These are phyloP conservation scores for Congeria kusceri DNA, from an alignment of 2,888 invertebrate species.

Conservation along the genomic window DNA sequence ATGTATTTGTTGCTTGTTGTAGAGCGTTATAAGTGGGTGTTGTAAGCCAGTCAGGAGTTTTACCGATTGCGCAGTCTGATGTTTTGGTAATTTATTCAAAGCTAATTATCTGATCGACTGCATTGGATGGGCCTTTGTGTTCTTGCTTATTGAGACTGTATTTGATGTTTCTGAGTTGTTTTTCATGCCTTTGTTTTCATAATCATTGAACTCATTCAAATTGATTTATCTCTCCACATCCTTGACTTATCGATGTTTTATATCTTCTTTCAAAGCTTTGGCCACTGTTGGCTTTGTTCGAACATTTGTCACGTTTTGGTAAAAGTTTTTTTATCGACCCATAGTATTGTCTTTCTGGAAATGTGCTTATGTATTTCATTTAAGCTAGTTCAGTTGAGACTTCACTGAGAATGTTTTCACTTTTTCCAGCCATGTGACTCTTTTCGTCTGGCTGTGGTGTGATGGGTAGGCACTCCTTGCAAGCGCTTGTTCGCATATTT, in stretches of 20 bases:
- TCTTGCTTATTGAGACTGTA: background rate
- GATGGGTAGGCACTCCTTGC: background rate
- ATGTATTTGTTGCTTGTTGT: background rate
- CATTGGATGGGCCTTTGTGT: background rate
- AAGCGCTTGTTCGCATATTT: background rate
- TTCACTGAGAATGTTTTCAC: background rate
- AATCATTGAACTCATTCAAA: background rate
- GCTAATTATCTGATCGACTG: background rate
- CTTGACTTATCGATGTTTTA: background rate
- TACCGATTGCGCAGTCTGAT: background rate
- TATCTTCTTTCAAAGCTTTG: background rate
- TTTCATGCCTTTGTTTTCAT: background rate
- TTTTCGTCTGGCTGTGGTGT: background rate
- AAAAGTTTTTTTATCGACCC: background rate
- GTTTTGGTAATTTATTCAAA: background rate
- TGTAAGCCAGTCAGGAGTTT: conserved; percentile 2
- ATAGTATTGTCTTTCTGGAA: background rate
- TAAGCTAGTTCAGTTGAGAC: background rate
- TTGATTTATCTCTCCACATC: conserved; percentile 10
- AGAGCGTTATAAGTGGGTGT: conserved; percentile 10
- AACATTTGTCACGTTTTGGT: conserved; percentile 1
- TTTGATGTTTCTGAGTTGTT: background rate
- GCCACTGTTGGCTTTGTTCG: conserved; percentile 8
- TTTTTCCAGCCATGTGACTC: background rate
- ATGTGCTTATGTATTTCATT: background rate